These are phyloP conservation scores for Neuroterus valhalla DNA, from an alignment of 1,140 invertebrate genomes.

Conservation along the genomic window DNA sequence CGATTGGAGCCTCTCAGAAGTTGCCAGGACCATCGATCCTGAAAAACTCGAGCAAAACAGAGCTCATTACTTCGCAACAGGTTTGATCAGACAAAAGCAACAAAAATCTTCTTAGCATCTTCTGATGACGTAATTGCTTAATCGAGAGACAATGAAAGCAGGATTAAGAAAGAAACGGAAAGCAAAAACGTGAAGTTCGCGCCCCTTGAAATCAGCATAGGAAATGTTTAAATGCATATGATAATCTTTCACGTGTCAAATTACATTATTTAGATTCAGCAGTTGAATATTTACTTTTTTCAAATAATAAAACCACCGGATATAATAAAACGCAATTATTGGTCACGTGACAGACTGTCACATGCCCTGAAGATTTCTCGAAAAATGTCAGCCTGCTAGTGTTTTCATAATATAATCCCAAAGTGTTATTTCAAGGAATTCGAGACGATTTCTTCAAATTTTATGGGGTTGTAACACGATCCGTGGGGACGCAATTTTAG, in stretches of 20 bases:
- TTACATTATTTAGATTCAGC: no score
- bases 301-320: no score
- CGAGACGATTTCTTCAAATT: no score
- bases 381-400: background rate
- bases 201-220: background rate
- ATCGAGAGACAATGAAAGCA: background rate
- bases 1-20: constrained; percentile 61
- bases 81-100: constrained; percentile 59
- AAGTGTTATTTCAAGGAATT: no score
- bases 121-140: background rate
- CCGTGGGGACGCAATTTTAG: background rate
- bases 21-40: constrained; percentile 75
- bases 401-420: constrained; percentile 3
- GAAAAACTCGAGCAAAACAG: constrained; percentile 74
- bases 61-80: constrained; percentile 71
- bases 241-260: no score
- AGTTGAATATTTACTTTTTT: no score
- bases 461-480: no score
- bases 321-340: no score
- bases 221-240: no score
- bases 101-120: background rate
- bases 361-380: background rate
- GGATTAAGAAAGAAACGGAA: background rate
- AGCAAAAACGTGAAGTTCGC: background rate
- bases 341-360: no score